Evolutionary conservation across 2,888 invertebrate species (phyloP), one percentile per base, ranked within the genome.

Genomic region (Agrotis ipsilon): DNA sequence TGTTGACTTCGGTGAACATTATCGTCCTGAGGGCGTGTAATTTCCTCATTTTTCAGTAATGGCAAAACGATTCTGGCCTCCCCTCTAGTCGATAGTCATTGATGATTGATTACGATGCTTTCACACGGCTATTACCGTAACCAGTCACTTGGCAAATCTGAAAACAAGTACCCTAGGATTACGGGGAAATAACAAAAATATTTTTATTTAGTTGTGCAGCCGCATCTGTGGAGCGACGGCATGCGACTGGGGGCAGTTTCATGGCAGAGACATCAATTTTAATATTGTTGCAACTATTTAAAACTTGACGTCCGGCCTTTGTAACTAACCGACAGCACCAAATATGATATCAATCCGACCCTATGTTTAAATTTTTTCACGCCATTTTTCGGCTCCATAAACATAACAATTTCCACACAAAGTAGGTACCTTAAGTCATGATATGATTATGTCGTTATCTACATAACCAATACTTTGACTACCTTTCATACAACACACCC

Each of bases 101-200:
- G 89, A 89, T 91, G 91, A 91, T 91, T 91, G 91, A 91, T 91
- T 88, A 81, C 88, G 75, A 75, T 83, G 87, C 87, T 86, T 87
- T 85, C 83, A 84, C 82, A 78, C 81, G 80, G 86, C 86, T 89
- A 90, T 91, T 90, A 90, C 85, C 84, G 88, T 82, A 87, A 83
- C 89, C 89, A 90, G 86, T 89, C 89, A 86, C 83, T 88, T 79
- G 91, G 87, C 65, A 90, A 91, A 89, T 90, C 87, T 89, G 89
- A 87, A 88, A 88, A 85, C 80, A 83, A 85, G 62, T 75, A 80
- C 84, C 85, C 81, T 77, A 70, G 83, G 86, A 87, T 88, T 86
- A 82, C 75, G 81, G 68, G 63, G 65, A 71, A 81, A 80, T 82
- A 82, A 78, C 75, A 80, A 72, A 83, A 82, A 72, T 72, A 63